A percentile compares a stretch with the other conserved stretches of the same genome.
These are phyloP conservation scores for Garrulus glandarius DNA, from an alignment of 2,797 vertebrate genomes.

Conservation along the genomic window DNA sequence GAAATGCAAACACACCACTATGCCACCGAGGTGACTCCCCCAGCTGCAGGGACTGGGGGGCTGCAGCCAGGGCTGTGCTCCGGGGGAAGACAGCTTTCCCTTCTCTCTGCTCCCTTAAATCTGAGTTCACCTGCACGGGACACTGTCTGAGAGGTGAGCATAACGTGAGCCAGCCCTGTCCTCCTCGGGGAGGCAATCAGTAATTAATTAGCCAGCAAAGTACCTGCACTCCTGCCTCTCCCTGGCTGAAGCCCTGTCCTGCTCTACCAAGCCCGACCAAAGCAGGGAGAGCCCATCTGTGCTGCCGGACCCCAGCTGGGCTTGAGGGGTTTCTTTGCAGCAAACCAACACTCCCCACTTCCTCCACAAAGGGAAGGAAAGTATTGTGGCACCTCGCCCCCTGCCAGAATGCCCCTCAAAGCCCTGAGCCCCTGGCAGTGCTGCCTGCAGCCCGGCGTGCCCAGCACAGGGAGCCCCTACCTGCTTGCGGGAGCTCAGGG, in stretches of 20 bases:
- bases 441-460: neutral
- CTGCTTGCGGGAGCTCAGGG: conserved; percentile 84
- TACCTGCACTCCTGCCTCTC: neutral
- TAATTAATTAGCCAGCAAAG: neutral
- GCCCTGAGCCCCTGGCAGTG: neutral
- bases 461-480: conserved; percentile 44
- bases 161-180: neutral
- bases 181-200: neutral
- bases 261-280: neutral
- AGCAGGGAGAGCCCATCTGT: neutral
- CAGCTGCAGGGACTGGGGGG: accelerated
- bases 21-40: accelerated
- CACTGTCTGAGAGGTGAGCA: neutral
- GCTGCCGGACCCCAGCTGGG: neutral
- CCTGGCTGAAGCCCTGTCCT: neutral
- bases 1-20: neutral
- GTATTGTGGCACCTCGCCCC: accelerated
- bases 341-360: neutral
- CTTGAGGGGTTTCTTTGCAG: neutral
- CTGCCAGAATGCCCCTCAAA: neutral
- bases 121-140: neutral
- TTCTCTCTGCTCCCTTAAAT: neutral
- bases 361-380: neutral
- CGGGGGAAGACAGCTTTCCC: neutral
- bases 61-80: neutral